Percentiles rank a stretch among this genome's conserved stretches.
phyloP scores from a whole-genome alignment of 2,113 vertebrate genomes.

The Alethe castanea region DNA sequence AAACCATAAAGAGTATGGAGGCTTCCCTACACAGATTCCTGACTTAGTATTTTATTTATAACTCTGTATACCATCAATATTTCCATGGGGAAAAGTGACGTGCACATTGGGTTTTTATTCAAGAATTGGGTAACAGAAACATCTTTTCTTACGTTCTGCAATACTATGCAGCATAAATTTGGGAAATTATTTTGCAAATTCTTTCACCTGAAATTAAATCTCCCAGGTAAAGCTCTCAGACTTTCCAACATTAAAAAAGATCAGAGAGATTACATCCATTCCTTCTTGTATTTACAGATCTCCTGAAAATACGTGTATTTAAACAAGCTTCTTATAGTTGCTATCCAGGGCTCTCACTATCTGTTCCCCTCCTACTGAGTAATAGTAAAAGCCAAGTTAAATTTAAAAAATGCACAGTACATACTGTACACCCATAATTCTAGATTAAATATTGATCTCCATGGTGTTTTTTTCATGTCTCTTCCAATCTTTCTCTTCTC shows the following conservation, averaged over 20 bases:
- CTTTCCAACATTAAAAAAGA: neutral
- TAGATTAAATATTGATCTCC: constrained; percentile 63
- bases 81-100: constrained; percentile 32
- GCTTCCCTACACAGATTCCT: constrained; percentile 48
- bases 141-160: neutral
- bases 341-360: constrained; percentile 33
- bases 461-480: constrained; percentile 1
- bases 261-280: neutral
- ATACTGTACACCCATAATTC: constrained; percentile 57
- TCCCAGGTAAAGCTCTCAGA: neutral
- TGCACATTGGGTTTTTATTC: neutral
- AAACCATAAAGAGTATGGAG: neutral
- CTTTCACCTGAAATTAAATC: constrained; percentile 9
- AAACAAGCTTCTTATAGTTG: constrained; percentile 27
- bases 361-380: constrained; percentile 52
- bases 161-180: neutral
- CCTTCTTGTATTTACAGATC: neutral
- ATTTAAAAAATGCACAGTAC: constrained; percentile 58
- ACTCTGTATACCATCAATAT: constrained; percentile 15
- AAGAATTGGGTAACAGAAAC: neutral
- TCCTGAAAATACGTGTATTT: constrained; percentile 45
- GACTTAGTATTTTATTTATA: constrained; percentile 51
- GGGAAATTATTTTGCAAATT: neutral
- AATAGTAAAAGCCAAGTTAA: constrained; percentile 62
- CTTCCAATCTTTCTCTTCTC: neutral